Conservation (phyloP, 1,140 invertebrate species). For the Trichomalopsis sarcophagae region DNA sequence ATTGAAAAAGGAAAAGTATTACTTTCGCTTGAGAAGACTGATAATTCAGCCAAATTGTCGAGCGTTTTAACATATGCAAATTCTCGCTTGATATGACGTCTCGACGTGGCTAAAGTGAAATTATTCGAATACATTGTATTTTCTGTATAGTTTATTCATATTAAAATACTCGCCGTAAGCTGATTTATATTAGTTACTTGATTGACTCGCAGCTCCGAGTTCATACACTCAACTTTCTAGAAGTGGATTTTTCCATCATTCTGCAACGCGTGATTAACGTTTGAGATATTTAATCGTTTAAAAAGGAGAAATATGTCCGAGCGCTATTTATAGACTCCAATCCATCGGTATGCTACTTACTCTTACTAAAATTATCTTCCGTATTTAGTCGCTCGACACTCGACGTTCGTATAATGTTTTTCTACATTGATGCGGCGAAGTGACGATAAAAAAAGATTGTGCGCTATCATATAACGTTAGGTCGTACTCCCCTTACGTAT, state of each 20-base stretch:
- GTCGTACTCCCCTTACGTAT: background rate
- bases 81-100: too few species aligned
- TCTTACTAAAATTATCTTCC: background rate
- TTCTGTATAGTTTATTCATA: background rate
- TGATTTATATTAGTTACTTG: too few species aligned
- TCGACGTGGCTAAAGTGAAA: background rate
- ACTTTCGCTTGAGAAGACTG: too few species aligned
- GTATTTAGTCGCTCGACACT: background rate
- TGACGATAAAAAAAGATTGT: background rate
- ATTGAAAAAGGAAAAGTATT: background rate
- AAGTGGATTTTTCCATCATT: background rate
- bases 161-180: too few species aligned
- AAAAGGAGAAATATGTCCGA: background rate
- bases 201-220: background rate
- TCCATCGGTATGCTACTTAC: background rate
- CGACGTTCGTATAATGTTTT: background rate
- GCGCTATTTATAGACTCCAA: background rate
- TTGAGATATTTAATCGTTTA: background rate
- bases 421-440: too few species aligned
- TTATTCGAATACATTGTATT: background rate
- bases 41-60: background rate
- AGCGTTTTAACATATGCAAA: background rate
- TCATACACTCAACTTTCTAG: background rate
- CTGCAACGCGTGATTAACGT: background rate
- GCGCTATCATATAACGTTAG: background rate